Base-by-base conservation (phyloP, 35 echinoderm and acorn worm genomes). In the Diadema setosum region DNA sequence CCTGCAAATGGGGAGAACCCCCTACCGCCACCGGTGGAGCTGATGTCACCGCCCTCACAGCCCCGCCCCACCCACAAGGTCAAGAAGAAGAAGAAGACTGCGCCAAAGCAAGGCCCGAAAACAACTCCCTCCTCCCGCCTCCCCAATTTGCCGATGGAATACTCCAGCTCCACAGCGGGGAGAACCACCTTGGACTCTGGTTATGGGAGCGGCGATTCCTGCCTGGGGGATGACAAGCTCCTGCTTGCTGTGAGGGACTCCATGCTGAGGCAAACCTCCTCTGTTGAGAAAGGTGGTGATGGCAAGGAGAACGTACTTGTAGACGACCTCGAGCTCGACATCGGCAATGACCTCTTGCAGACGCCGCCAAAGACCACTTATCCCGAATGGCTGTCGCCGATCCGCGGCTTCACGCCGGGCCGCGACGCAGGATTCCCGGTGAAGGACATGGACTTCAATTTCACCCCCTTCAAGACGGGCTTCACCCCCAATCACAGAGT, bases 401-500 rank as follows among this genome's bases (percentile, higher is more conserved):
- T 90, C 12, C 88, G 81, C 27, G 81, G 88, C 2, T 65, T 90
- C 42, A 84, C 88, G 0, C 88, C 88, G 0, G 85, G 43, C 2
- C 60, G n/a, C 2, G 85, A 87, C 45, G 36, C 56, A 41, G 81
- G 37, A 18, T 65, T 83, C 39, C 84, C 81, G 9, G 69, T 83
- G 3, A 42, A 83, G 34, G 59, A 49, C 50, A 60, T 64, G 21
- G 88, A 90, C 24, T 67, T 90, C 34, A 83, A 60, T 42, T 45
- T 90, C 40, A 90, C 80, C 61, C 81, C 88, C 25, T 50, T 81
- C 78, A 81, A 63, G 40, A 90, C 87, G 3, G 88, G 88, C 20
- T 61, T 90, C 39, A 90, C 88, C 18, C 88, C 88, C 5, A 83
- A 70, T 12, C 65, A 67, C 43, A 83, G 58, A 33, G 39, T 29